Evolutionary conservation across 64 coral and sea anemone genomes (phyloP).

Genomic region (Acropora tenuis): DNA sequence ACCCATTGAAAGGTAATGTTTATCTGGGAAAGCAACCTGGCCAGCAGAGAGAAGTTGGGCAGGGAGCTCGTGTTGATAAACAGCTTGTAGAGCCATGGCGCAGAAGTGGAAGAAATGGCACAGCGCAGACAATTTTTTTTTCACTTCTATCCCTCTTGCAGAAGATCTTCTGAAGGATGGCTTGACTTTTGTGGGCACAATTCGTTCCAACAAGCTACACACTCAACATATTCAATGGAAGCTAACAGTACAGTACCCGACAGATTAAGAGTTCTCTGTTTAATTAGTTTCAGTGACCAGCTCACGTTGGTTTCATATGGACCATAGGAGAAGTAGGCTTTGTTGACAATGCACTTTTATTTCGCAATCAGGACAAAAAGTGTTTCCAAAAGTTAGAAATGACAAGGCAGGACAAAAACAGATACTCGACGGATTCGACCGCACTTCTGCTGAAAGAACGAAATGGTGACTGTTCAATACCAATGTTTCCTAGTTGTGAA

Average conservation of each 20-base stretch:
- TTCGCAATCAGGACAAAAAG: no score
- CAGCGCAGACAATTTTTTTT: neutral
- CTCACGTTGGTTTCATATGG: no score
- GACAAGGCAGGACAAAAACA: no score
- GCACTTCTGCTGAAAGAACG: no score
- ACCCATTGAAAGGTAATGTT: neutral
- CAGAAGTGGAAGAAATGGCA: neutral
- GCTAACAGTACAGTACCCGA: no score
- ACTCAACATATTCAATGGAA: neutral
- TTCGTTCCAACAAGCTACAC: neutral
- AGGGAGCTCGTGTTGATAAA: neutral
- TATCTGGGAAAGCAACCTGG: neutral
- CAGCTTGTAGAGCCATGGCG: neutral
- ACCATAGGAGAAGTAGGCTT: neutral
- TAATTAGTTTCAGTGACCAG: no score
- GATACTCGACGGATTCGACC: no score
- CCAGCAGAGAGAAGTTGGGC: neutral
- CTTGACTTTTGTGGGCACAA: conserved; percentile 5
- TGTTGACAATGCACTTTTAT: neutral
- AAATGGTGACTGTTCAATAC: no score
- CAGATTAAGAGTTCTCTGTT: no score
- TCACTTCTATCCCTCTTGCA: neutral
- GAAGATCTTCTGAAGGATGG: conserved; percentile 6
- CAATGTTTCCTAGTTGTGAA: no score
- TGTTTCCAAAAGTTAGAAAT: no score